A percentile compares a stretch with the other conserved stretches of the same genome.
Conservation (phyloP, 2,113 vertebrate species). For the Aphyosemion australe region DNA sequence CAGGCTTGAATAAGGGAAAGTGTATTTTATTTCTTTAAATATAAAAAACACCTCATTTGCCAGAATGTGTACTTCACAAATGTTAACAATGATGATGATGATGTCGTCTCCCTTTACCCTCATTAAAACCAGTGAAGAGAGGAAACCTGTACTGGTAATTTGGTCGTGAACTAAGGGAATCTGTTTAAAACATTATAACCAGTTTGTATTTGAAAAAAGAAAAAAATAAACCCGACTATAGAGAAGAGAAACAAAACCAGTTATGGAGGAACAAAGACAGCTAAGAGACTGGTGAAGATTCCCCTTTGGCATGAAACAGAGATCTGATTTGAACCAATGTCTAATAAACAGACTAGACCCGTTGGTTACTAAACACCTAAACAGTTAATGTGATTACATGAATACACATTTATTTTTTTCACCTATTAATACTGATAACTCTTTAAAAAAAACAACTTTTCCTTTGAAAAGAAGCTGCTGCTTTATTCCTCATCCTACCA, state of each 20-base stretch:
- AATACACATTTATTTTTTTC: conserved; percentile 40
- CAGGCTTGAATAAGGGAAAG: conserved; percentile 49
- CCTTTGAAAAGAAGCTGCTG: conserved; percentile 7
- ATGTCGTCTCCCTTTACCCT: conserved; percentile 32
- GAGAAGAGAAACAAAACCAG: neutral
- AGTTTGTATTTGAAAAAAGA: conserved; percentile 42
- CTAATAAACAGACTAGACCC: conserved; percentile 49
- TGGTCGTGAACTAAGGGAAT: conserved; percentile 36
- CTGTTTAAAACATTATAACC: conserved; percentile 30
- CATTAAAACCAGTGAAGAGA: conserved; percentile 10
- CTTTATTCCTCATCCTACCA: conserved; percentile 18
- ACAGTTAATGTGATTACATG: conserved; percentile 53
- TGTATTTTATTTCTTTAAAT: conserved; percentile 77
- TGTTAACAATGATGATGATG: conserved; percentile 46
- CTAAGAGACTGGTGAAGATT: conserved; percentile 44
- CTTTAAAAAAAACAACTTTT: neutral
- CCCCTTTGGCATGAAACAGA: conserved; percentile 69
- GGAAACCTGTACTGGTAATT: conserved; percentile 28
- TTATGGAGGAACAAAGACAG: conserved; percentile 30
- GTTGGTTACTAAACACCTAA: conserved; percentile 40
- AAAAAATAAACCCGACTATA: conserved; percentile 44
- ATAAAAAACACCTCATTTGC: conserved; percentile 69
- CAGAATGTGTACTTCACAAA: conserved; percentile 63
- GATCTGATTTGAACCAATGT: conserved; percentile 28
- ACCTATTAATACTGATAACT: conserved; percentile 19